These are phyloP conservation scores for Muscicapa comitata DNA, from an alignment of 2,797 vertebrate species.

Conservation along the genomic window DNA sequence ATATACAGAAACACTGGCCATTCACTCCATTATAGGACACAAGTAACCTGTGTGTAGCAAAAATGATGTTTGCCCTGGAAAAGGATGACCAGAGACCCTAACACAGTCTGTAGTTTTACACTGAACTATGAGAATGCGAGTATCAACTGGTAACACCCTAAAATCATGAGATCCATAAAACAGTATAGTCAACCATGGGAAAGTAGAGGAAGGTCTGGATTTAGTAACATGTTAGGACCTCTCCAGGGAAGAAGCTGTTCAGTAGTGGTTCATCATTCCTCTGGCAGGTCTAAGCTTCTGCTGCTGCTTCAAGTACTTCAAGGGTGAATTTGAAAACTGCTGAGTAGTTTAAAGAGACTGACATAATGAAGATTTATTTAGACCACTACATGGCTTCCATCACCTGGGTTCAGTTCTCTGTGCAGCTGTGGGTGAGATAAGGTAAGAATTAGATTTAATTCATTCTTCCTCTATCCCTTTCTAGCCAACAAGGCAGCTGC, in stretches of 20 bases:
- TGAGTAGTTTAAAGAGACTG: neutral
- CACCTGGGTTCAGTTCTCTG: neutral
- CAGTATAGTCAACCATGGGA: neutral
- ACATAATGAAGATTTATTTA: neutral
- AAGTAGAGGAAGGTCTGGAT: neutral
- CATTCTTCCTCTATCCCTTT: neutral
- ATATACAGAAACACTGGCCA: neutral
- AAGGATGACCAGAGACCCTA: neutral
- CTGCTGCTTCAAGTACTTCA: neutral
- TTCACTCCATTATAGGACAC: neutral
- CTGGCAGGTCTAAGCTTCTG: neutral
- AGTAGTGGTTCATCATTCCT: neutral
- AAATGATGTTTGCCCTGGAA: neutral
- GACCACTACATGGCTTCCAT: neutral
- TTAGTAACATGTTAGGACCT: neutral
- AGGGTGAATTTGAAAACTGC: neutral
- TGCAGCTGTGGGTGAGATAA: neutral
- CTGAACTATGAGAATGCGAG: neutral
- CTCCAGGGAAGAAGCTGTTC: neutral
- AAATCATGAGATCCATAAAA: neutral
- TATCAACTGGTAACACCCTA: neutral
- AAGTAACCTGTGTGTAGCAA: neutral
- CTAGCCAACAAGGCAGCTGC: neutral
- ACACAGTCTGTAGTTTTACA: neutral
- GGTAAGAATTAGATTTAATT: neutral